These are phyloP conservation scores for Pseudococcus longispinus DNA, from an alignment of 2,888 invertebrate species.

Conservation along the genomic window DNA sequence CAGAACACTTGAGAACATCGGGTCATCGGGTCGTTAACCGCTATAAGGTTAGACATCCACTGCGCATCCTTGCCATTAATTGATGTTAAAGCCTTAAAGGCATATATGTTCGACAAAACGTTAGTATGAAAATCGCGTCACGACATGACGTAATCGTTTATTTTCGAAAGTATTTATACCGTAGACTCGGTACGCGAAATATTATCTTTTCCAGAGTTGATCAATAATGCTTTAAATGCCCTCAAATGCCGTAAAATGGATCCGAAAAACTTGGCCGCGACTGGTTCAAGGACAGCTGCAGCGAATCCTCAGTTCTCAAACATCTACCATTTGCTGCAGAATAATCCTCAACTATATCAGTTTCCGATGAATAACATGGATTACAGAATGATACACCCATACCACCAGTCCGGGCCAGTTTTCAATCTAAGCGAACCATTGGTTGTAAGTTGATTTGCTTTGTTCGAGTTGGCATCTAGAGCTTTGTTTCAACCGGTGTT, in stretches of 20 bases:
- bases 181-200: background rate
- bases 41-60: constrained; percentile 17
- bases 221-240: background rate
- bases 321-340: background rate
- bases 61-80: constrained; percentile 37
- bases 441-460: constrained; percentile 39
- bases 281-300: background rate
- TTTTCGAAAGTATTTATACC: background rate
- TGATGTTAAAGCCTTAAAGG: constrained; percentile 23
- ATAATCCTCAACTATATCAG: background rate
- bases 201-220: background rate
- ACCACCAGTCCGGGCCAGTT: background rate
- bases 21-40: constrained; percentile 25
- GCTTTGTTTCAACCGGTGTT: background rate
- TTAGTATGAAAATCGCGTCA: constrained; percentile 2
- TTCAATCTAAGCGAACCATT: constrained; percentile 42
- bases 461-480: background rate
- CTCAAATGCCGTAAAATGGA: background rate
- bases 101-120: background rate
- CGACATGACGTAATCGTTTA: constrained; percentile 19
- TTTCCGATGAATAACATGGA: background rate
- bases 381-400: background rate
- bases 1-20: background rate
- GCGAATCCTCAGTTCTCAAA: background rate
- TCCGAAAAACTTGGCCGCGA: constrained; percentile 19